Percentiles rank a stretch among this genome's conserved stretches.
Evolutionary conservation across 2,888 invertebrate species (phyloP).

Genomic region (Molorchus minor): DNA sequence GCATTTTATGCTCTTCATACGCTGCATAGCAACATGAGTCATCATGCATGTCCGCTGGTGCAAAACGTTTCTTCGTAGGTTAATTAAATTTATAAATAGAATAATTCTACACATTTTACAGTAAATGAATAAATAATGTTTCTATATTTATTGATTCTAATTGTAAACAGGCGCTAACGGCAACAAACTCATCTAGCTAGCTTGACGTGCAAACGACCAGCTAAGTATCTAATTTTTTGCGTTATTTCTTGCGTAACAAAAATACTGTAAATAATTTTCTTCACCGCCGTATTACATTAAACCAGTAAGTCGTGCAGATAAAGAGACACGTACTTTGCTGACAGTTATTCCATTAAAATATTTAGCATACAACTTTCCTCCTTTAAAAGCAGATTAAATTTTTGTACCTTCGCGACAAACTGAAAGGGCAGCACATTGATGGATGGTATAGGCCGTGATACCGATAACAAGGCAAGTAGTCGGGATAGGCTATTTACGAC

Average conservation of each 20-base stretch:
- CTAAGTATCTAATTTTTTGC: neutral
- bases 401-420: no score
- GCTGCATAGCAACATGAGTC: no score
- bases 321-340: neutral
- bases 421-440: no score
- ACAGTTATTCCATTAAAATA: no score
- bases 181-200: neutral
- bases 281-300: neutral
- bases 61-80: conserved; percentile 10
- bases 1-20: no score
- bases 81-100: conserved; percentile 22
- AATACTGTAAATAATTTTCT: neutral
- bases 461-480: no score
- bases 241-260: neutral
- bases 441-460: no score
- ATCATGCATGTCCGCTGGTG: conserved; percentile 14
- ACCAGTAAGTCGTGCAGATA: neutral
- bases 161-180: conserved; percentile 7
- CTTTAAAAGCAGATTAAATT: no score
- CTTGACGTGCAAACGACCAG: neutral
- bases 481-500: no score
- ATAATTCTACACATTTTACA: conserved; percentile 18
- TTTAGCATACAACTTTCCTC: no score
- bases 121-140: conserved; percentile 12
- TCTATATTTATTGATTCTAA: conserved; percentile 4